phyloP scores from a whole-genome alignment of 2,888 invertebrate genomes.

The Morpho helenor region DNA sequence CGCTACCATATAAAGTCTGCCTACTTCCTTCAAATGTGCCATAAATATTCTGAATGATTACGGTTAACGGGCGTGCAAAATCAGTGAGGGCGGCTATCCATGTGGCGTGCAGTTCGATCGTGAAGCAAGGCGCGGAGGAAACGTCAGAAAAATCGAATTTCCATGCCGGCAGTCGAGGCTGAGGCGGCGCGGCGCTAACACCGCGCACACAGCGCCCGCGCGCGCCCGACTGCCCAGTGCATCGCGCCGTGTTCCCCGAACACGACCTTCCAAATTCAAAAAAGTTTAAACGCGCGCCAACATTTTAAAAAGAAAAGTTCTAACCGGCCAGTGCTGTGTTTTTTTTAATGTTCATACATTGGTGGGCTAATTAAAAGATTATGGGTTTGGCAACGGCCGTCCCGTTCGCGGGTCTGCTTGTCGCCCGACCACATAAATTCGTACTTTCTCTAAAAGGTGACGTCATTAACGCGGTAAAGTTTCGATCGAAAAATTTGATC shows the following conservation, averaged over 20 bases:
- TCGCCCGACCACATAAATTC: slow-evolving; percentile 58
- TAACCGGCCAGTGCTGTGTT: slow-evolving; percentile 36
- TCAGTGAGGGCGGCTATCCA: slow-evolving; percentile 60
- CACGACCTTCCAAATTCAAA: slow-evolving; percentile 29
- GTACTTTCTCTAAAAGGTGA: slow-evolving; percentile 70
- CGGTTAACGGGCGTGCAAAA: slow-evolving; percentile 68
- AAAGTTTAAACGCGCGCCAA: slow-evolving; percentile 33
- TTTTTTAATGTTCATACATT: slow-evolving; percentile 38
- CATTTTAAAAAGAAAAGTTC: slow-evolving; percentile 18
- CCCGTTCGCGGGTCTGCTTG: slow-evolving; percentile 53
- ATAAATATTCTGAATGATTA: slow-evolving; percentile 57
- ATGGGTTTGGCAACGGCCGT: slow-evolving; percentile 58
- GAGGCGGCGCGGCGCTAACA: slow-evolving; percentile 73
- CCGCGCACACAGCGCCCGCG: slow-evolving; percentile 66
- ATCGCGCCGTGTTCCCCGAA: slow-evolving; percentile 26
- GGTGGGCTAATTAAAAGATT: slow-evolving; percentile 63
- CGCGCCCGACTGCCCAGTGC: slow-evolving; percentile 42
- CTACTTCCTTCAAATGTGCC: slow-evolving; percentile 48
- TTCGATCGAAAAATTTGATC: slow-evolving; percentile 34
- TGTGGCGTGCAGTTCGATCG: slow-evolving; percentile 76
- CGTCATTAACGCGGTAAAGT: slow-evolving; percentile 62
- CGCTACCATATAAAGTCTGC: slow-evolving; percentile 40
- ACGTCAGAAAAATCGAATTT: slow-evolving; percentile 79
- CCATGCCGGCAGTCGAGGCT: slow-evolving; percentile 74
- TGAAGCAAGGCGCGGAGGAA: slow-evolving; percentile 75